These are phyloP conservation scores for Drosophila rellima DNA, from an alignment of 2,888 invertebrate genomes.

Conservation along the genomic window DNA sequence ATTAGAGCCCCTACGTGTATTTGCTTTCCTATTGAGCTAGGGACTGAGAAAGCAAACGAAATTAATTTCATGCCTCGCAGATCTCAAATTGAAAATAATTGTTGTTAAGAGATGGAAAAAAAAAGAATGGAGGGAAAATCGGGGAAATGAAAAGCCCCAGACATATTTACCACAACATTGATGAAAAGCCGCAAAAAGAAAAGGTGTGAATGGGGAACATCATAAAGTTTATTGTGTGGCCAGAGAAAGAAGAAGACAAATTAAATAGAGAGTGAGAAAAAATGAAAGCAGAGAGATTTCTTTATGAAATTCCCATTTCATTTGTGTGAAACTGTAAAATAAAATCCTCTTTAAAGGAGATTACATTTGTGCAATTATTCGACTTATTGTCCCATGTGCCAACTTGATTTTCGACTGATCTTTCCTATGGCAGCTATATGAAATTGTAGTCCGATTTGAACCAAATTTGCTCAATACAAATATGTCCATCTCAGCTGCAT, in stretches of 20 bases:
- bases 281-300: neutral
- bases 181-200: constrained; percentile 16
- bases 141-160: neutral
- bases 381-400: no score
- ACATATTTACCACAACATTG: constrained; percentile 28
- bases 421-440: no score
- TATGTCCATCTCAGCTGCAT: no score
- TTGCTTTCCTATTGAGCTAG: neutral
- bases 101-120: constrained; percentile 43
- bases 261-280: no score
- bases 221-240: constrained; percentile 15
- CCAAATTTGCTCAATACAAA: no score
- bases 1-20: constrained; percentile 35
- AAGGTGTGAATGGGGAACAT: constrained; percentile 28
- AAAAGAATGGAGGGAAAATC: neutral
- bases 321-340: neutral
- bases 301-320: neutral
- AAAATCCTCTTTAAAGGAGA: constrained; percentile 7
- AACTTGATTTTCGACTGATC: no score
- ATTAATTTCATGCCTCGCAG: constrained; percentile 78
- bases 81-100: constrained; percentile 79
- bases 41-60: constrained; percentile 58
- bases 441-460: no score
- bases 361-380: neutral
- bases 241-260: neutral